Evolutionary conservation across 2,797 vertebrate genomes (phyloP).

Genomic region (Cuculus canorus): DNA sequence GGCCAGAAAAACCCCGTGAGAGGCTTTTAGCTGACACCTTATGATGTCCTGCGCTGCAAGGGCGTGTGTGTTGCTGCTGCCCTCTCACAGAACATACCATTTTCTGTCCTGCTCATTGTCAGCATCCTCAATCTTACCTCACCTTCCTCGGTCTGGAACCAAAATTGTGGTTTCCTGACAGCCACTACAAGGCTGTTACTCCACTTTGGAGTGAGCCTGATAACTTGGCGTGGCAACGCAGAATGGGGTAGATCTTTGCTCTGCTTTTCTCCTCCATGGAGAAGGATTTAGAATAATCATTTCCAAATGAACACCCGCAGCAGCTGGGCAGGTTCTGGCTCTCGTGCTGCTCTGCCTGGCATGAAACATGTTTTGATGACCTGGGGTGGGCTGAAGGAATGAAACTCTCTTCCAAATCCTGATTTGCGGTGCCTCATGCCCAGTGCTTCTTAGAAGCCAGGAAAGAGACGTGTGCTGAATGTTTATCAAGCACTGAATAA

Average conservation of each 20-base stretch:
- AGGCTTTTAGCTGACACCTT: too few species aligned
- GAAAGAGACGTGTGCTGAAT: background rate
- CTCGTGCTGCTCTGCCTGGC: background rate
- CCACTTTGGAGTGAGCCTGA: background rate
- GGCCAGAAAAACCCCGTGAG: background rate
- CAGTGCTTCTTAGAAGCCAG: background rate
- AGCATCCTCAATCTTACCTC: background rate
- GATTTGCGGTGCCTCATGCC: background rate
- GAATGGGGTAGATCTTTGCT: background rate
- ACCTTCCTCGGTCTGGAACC: background rate
- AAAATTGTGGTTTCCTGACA: background rate
- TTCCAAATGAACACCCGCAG: background rate
- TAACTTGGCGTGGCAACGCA: background rate
- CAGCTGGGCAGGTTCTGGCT: background rate
- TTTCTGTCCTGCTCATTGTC: background rate
- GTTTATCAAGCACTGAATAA: background rate
- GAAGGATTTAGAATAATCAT: accelerated
- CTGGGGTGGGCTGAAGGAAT: background rate
- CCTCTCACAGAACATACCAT: accelerated
- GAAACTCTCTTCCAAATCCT: background rate
- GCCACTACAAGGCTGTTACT: background rate
- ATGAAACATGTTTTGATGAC: background rate
- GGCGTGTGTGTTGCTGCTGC: too few species aligned
- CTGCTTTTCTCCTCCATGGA: background rate
- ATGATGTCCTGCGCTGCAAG: too few species aligned